phyloP scores from a whole-genome alignment of 1,140 invertebrate genomes.

The Andricus grossulariae region DNA sequence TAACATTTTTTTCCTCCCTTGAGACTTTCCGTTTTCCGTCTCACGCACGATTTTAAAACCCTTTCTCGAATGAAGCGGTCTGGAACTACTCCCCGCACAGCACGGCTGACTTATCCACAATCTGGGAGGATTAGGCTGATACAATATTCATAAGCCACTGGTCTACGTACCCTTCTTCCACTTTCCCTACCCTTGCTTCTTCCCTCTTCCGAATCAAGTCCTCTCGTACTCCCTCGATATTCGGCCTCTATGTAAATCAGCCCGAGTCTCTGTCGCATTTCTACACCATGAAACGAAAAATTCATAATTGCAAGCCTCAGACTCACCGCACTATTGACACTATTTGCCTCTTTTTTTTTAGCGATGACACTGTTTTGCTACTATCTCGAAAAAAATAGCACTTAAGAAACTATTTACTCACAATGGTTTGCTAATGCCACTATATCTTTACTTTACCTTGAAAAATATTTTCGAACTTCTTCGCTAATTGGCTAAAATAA shows the following conservation, averaged over 20 bases:
- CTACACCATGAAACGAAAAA: too few species aligned
- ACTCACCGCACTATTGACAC: too few species aligned
- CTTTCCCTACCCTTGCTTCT: conserved; percentile 48
- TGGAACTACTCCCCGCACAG: conserved; percentile 37
- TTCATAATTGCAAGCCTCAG: too few species aligned
- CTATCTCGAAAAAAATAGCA: too few species aligned
- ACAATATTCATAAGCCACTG: conserved; percentile 71
- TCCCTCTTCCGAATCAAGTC: conserved; percentile 36
- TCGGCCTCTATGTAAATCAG: conserved; percentile 22
- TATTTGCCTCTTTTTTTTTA: too few species aligned
- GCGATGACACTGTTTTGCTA: too few species aligned
- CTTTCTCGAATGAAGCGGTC: conserved; percentile 55
- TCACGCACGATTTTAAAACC: conserved; percentile 56
- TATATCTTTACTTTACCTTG: too few species aligned
- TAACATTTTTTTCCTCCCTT: conserved; percentile 36
- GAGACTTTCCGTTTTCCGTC: conserved; percentile 47
- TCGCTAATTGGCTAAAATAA: too few species aligned
- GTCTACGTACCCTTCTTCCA: conserved; percentile 42
- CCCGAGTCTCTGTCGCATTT: too few species aligned
- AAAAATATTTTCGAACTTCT: too few species aligned
- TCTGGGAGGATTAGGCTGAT: conserved; percentile 70
- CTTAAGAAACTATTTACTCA: too few species aligned
- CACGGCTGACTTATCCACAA: conserved; percentile 68
- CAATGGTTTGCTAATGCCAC: too few species aligned
- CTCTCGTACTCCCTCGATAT: conserved; percentile 23